Evolutionary conservation across 2,113 vertebrate genomes (phyloP).

Genomic region (Ictidomys tridecemlineatus): DNA sequence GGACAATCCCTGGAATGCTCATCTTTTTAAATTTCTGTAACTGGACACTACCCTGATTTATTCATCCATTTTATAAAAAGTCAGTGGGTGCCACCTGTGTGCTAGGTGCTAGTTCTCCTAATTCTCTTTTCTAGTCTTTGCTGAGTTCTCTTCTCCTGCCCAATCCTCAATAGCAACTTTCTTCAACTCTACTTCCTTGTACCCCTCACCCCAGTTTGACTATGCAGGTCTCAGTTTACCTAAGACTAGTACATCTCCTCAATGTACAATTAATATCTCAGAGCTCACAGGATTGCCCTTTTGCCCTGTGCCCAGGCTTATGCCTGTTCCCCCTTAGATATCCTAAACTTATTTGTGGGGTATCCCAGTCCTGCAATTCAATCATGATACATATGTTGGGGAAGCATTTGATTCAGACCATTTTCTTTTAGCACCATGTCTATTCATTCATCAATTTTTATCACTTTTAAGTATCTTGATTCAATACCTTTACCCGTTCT

Average conservation of each 20-base stretch:
- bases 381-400: background rate
- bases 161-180: background rate
- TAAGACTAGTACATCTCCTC: background rate
- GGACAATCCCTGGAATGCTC: background rate
- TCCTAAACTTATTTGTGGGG: background rate
- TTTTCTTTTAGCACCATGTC: background rate
- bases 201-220: background rate
- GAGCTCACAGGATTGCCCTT: fast-evolving
- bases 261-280: fast-evolving
- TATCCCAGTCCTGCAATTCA: background rate
- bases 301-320: background rate
- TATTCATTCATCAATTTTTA: background rate
- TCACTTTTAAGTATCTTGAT: background rate
- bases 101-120: background rate
- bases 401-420: background rate
- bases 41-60: background rate
- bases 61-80: background rate
- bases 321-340: background rate
- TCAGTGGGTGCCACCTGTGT: background rate
- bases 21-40: background rate
- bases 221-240: background rate
- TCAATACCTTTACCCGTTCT: background rate
- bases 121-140: background rate
- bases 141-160: background rate
- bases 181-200: too few species aligned